Evolutionary conservation across 2,888 invertebrate genomes (phyloP), one percentile per base, ranked within the genome.

Genomic region (Zaprionus obscuricornis): DNA sequence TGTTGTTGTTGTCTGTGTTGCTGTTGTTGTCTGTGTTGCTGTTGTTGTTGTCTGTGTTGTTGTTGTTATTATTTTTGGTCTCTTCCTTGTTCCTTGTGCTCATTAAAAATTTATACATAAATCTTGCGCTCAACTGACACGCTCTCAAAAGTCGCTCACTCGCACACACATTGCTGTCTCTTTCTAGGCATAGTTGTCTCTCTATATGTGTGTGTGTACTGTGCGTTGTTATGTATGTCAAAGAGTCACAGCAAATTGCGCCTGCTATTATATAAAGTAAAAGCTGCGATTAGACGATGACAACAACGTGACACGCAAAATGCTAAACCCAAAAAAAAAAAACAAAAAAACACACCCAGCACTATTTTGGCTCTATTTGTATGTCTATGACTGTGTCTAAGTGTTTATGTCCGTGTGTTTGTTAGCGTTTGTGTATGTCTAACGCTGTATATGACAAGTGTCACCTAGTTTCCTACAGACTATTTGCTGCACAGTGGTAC

Each of bases 211-310:
- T 27, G 18, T 43, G 27, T 33, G 2, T 42, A 37, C n/a, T 27
- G 14, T 36, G 17, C 18, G 18, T 26, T 51, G 75, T 56, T 63
- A 70, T 84, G 62, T 84, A 66, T 84, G 81, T 73, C 77, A 76
- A 64, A 74, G 70, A 77, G 70, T 67, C 64, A 47, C 52, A 56
- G 29, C 56, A 78, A 77, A 84, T 81, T 74, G 78, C 70, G 59
- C 40, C n/a, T 46, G 64, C 78, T 74, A 77, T 84, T 84, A 77
- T 51, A 70, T 31, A 56, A 50, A 60, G 63, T 81, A 71, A 77
- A 74, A 71, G 85, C 67, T 51, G 34, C 78, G 85, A 77, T 81
- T 77, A 66, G 62, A 73, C 64, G 71, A 63, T 52, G 63, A 63
- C 64, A 68, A 55, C 58, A 55, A 59, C 49, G 17, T 46, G 66